These are phyloP conservation scores for Margaritifera margaritifera DNA, from an alignment of 2,888 invertebrate species.

Conservation along the genomic window DNA sequence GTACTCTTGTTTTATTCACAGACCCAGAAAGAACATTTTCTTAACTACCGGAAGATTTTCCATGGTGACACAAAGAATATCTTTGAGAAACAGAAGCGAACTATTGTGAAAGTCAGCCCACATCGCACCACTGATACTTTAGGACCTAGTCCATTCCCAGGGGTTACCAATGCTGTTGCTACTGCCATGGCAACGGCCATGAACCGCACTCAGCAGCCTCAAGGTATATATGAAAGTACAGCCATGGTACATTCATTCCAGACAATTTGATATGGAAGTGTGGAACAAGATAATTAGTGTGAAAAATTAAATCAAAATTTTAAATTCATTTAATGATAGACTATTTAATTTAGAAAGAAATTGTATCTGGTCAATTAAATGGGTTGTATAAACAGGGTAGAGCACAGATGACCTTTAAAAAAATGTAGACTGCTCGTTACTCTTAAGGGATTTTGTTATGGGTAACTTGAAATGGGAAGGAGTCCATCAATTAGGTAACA, in stretches of 20 bases:
- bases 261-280: no score
- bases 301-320: no score
- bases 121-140: constrained; percentile 35
- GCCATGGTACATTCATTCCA: no score
- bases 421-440: no score
- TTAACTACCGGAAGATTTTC: constrained; percentile 85
- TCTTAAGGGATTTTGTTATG: no score
- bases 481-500: no score
- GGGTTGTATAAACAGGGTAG: no score
- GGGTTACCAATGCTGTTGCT: constrained; percentile 66
- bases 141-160: constrained; percentile 71
- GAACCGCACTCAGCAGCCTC: constrained; percentile 68
- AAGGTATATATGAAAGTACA: constrained; percentile 13
- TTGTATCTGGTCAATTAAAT: no score
- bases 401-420: no score
- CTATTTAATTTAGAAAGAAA: no score
- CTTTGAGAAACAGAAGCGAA: constrained; percentile 76
- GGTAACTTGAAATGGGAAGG: no score
- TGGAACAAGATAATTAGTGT: no score
- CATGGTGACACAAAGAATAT: constrained; percentile 85
- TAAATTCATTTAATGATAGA: not conserved
- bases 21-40: constrained; percentile 85
- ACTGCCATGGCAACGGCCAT: constrained; percentile 70
- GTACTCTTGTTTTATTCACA: constrained; percentile 29
- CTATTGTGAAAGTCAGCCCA: constrained; percentile 34